Evolutionary conservation across 2,888 invertebrate genomes (phyloP).

Genomic region (Macaria notata): DNA sequence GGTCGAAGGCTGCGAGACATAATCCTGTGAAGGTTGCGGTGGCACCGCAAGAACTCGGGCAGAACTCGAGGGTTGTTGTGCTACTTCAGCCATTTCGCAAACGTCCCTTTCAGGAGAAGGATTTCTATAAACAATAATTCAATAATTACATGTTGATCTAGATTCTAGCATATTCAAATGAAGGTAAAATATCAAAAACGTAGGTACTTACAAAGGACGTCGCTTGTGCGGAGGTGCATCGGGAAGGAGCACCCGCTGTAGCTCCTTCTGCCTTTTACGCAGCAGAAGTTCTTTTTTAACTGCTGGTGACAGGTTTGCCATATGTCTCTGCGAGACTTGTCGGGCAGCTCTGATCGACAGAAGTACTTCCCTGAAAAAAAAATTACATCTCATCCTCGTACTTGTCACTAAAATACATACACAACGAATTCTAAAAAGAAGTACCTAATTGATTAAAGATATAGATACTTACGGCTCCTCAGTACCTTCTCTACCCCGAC

Average conservation of each 20-base stretch:
- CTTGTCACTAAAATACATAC: constrained; percentile 1
- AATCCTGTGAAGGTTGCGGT: constrained; percentile 1
- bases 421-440: constrained; percentile 1
- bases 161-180: neutral
- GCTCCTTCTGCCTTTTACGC: constrained; percentile 2
- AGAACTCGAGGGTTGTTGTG: constrained; percentile 1
- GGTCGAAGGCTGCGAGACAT: constrained; percentile 1
- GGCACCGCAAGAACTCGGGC: constrained; percentile 1
- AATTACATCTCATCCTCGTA: constrained; percentile 1
- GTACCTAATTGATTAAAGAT: constrained; percentile 10
- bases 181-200: constrained; percentile 1
- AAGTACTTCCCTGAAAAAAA: constrained; percentile 1
- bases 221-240: constrained; percentile 17
- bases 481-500: constrained; percentile 40
- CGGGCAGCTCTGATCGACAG: constrained; percentile 1
- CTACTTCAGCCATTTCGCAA: constrained; percentile 1
- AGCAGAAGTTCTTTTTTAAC: constrained; percentile 1
- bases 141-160: neutral
- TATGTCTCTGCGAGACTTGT: constrained; percentile 1
- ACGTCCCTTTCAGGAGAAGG: constrained; percentile 1
- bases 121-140: constrained; percentile 8
- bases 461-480: constrained; percentile 30
- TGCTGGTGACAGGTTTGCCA: constrained; percentile 1
- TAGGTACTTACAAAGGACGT: constrained; percentile 9
- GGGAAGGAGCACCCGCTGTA: constrained; percentile 12